These are phyloP conservation scores for Premnoplex brunnescens DNA, from an alignment of 2,797 vertebrate genomes.

Conservation along the genomic window DNA sequence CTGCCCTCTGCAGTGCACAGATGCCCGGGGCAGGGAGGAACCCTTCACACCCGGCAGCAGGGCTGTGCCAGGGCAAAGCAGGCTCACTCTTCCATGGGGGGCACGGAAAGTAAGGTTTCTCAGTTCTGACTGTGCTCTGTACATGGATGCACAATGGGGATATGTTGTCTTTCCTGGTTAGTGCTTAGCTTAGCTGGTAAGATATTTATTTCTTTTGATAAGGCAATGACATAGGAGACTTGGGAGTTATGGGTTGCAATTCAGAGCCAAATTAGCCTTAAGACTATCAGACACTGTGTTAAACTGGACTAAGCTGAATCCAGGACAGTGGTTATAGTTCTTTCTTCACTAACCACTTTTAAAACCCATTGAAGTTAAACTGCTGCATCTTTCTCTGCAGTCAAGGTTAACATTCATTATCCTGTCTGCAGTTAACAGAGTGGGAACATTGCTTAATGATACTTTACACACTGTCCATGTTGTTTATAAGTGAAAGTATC, in stretches of 20 bases:
- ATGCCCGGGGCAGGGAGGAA: neutral
- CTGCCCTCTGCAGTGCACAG: neutral
- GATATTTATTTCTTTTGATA: neutral
- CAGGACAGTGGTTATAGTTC: neutral
- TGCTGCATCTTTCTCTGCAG: neutral
- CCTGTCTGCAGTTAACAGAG: neutral
- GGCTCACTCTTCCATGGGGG: fast-evolving
- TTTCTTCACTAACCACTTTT: neutral
- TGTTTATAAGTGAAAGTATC: neutral
- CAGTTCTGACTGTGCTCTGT: neutral
- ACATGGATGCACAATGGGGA: fast-evolving
- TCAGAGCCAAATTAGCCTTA: neutral
- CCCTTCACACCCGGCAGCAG: neutral
- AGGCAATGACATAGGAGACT: neutral
- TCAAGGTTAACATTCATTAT: neutral
- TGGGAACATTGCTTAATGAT: neutral
- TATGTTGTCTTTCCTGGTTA: neutral
- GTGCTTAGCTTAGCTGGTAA: neutral
- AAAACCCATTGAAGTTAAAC: neutral
- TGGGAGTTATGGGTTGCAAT: neutral
- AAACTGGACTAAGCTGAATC: neutral
- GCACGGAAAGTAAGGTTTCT: neutral
- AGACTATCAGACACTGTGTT: neutral
- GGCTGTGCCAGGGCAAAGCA: neutral
- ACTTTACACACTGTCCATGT: neutral